Percentiles rank a stretch among this genome's conserved stretches.
Conservation (phyloP, 2,113 vertebrate species). For the Lutjanus erythropterus region DNA sequence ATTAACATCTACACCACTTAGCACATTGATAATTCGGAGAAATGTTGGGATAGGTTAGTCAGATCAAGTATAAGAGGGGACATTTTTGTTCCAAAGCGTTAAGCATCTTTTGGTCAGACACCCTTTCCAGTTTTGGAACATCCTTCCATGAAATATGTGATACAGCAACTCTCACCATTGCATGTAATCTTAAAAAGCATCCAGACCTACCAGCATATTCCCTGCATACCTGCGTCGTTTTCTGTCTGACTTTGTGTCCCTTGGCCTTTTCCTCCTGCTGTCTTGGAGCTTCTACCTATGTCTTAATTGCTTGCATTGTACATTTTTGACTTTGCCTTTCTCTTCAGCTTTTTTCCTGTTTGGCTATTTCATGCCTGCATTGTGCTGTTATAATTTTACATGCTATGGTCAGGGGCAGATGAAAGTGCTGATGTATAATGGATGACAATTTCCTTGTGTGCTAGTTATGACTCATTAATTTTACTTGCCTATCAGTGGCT, state of each 20-base stretch:
- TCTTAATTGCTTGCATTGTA: neutral
- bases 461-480: conserved; percentile 6
- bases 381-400: conserved; percentile 3
- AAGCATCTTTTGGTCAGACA: neutral
- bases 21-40: neutral
- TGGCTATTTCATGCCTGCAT: neutral
- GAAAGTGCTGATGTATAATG: neutral
- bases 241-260: neutral
- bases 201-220: neutral
- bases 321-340: neutral
- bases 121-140: neutral
- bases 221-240: neutral
- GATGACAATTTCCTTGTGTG: neutral
- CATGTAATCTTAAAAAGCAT: neutral
- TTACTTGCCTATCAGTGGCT: neutral
- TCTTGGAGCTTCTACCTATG: no score
- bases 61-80: neutral
- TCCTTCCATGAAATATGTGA: neutral
- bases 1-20: neutral
- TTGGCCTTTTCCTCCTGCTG: neutral
- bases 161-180: neutral
- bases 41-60: neutral
- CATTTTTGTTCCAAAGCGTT: neutral
- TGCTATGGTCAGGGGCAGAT: neutral
- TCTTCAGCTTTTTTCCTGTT: neutral